Evolutionary conservation across 2,888 invertebrate genomes (phyloP).

Genomic region (Colostygia pectinataria): DNA sequence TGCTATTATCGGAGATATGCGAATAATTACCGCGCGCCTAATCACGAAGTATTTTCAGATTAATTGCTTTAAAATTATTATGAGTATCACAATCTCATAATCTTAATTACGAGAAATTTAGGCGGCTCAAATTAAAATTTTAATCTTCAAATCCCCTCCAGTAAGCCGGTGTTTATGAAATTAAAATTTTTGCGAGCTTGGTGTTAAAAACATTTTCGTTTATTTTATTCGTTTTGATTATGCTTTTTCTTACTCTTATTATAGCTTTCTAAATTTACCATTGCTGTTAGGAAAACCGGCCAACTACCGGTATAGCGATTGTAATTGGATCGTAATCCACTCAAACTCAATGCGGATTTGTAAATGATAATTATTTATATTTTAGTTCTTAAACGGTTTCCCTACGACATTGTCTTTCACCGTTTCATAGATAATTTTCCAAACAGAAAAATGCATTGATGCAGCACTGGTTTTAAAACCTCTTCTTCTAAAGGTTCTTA

Average conservation of each 20-base stretch:
- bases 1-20: conserved; percentile 37
- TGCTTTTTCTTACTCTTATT: background rate
- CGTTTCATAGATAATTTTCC: no score
- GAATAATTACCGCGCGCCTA: conserved; percentile 63
- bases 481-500: no score
- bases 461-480: no score
- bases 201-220: conserved; percentile 35
- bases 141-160: conserved; percentile 67
- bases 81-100: conserved; percentile 79
- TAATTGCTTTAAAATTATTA: conserved; percentile 77
- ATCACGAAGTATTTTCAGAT: conserved; percentile 66
- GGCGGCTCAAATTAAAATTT: conserved; percentile 73
- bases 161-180: conserved; percentile 51
- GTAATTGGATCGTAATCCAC: no score
- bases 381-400: no score
- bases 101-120: conserved; percentile 78
- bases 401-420: no score
- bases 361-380: no score
- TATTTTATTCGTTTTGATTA: conserved; percentile 14
- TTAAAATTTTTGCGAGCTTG: conserved; percentile 47
- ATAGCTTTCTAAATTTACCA: no score
- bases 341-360: no score
- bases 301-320: no score
- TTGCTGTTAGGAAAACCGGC: no score
- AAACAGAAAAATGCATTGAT: no score